Conservation (phyloP, 92 coral and sea anemone genomes). For the Zoanthus solanderi region DNA sequence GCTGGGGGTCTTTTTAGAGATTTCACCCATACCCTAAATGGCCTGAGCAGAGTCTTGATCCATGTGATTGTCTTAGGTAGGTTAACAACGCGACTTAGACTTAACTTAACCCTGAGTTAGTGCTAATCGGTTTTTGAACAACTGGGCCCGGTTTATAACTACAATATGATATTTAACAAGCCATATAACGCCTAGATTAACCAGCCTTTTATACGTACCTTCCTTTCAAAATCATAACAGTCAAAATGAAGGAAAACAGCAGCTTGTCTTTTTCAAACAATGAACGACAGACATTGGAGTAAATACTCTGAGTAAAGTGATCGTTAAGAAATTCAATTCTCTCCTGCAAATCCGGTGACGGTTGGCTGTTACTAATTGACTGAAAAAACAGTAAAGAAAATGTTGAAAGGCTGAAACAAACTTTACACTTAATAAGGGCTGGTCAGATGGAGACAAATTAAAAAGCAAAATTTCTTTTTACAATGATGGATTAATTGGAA, state of each 20-base stretch:
- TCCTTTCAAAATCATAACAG: constrained; percentile 92
- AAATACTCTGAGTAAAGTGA: constrained; percentile 96
- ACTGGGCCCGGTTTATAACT: no score
- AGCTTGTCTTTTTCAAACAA: constrained; percentile 97
- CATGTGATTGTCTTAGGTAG: no score
- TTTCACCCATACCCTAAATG: no score
- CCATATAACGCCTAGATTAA: not conserved
- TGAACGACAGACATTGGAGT: constrained; percentile 97
- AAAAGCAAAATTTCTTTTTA: not conserved
- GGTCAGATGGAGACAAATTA: no score
- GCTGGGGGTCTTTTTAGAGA: no score
- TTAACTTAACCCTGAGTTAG: no score
- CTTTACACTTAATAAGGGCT: not conserved
- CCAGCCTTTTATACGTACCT: constrained; percentile 59
- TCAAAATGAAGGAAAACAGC: constrained; percentile 90
- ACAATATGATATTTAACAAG: no score
- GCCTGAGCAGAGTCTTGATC: no score
- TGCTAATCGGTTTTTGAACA: no score
- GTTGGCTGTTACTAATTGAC: constrained; percentile 96
- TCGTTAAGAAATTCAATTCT: constrained; percentile 93
- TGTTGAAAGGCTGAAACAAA: not conserved
- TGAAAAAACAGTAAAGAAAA: constrained; percentile 38
- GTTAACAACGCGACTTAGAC: no score
- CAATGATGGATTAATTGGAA: no score
- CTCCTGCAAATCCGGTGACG: constrained; percentile 87